phyloP scores from a whole-genome alignment of 37 sponge, comb jelly and placozoan genomes.

The Lycopodina hypogea region DNA sequence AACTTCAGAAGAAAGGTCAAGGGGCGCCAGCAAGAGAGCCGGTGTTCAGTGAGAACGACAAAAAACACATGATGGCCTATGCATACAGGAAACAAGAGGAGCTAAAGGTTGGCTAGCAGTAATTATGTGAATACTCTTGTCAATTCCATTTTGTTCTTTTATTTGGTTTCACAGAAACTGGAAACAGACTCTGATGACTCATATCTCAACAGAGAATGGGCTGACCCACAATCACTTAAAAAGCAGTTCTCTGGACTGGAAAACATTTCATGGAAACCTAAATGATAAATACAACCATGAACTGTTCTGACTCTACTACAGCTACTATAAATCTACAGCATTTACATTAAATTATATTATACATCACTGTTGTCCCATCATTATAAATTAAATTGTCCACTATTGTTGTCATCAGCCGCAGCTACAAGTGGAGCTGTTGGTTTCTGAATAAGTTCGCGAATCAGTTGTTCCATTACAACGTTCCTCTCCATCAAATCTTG shows the following conservation, averaged over 20 bases:
- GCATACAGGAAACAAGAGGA: slow-evolving; percentile 94
- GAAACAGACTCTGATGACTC: slow-evolving; percentile 76
- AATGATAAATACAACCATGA: not conserved
- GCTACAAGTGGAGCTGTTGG: no score
- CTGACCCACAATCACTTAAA: slow-evolving; percentile 84
- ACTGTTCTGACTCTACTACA: no score
- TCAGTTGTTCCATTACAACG: not conserved
- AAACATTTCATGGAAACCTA: slow-evolving; percentile 79
- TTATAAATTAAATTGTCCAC: no score
- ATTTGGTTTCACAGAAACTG: slow-evolving; percentile 68
- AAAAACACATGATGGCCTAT: slow-evolving; percentile 93
- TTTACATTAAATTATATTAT: no score
- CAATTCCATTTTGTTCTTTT: not conserved
- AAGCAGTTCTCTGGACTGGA: slow-evolving; percentile 78
- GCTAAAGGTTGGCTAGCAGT: slow-evolving; percentile 77
- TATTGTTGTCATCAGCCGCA: no score
- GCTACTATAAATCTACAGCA: no score
- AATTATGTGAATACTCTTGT: not conserved
- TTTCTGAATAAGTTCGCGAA: not conserved
- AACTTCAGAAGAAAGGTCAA: slow-evolving; percentile 90
- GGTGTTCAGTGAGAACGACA: slow-evolving; percentile 83
- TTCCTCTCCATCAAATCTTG: slow-evolving; percentile 12
- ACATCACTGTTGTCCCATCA: no score
- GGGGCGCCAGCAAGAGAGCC: slow-evolving; percentile 93
- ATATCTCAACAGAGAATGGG: slow-evolving; percentile 88